Evolutionary conservation across 2,113 vertebrate species (phyloP).

Genomic region (Apeltes quadracus): DNA sequence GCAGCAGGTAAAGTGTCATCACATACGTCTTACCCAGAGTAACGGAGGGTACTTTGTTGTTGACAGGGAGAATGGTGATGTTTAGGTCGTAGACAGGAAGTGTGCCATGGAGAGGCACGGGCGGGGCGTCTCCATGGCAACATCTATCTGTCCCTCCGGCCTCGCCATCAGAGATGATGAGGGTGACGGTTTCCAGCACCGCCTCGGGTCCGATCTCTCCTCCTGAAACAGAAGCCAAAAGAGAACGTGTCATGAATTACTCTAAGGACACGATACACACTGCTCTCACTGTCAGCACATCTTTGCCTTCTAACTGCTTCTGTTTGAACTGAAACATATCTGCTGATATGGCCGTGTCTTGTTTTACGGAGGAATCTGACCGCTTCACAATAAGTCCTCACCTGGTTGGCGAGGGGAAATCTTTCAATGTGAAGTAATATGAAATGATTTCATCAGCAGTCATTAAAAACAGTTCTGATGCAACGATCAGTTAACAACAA

Average conservation of each 20-base stretch:
- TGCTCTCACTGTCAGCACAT: background rate
- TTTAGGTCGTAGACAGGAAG: conserved; percentile 82
- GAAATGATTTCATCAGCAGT: background rate
- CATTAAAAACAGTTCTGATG: too few relatives aligned
- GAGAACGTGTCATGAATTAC: too few relatives aligned
- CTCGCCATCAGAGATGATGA: conserved; percentile 80
- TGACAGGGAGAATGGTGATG: conserved; percentile 76
- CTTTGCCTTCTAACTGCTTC: background rate
- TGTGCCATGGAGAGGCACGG: conserved; percentile 67
- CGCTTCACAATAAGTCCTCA: background rate
- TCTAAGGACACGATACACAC: background rate
- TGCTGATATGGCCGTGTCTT: background rate
- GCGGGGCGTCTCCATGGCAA: conserved; percentile 69
- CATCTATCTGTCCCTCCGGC: conserved; percentile 62
- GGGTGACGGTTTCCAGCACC: conserved; percentile 59
- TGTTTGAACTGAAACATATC: background rate
- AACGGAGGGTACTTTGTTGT: conserved; percentile 73
- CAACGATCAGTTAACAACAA: too few relatives aligned
- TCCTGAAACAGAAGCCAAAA: conserved; percentile 40
- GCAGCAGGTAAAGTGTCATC: too few relatives aligned
- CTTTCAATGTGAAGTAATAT: background rate
- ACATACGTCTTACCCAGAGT: conserved; percentile 63
- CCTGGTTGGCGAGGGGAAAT: background rate
- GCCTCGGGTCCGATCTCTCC: conserved; percentile 77
- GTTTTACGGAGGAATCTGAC: background rate